Conservation (phyloP, 2,113 vertebrate genomes). For the Phoxinus phoxinus region DNA sequence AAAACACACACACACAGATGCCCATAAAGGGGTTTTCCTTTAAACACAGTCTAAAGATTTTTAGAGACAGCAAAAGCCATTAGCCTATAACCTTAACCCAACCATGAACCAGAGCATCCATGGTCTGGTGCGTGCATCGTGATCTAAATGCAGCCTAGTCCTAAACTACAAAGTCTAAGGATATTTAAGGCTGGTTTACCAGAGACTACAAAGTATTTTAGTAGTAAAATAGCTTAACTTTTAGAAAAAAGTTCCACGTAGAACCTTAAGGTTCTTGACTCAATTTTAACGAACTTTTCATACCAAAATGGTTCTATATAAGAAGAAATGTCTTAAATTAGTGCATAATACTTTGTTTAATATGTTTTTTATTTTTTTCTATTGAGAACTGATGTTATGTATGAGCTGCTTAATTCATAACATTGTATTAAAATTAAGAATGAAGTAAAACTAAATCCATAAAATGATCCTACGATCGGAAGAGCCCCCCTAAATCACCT, state of each 20-base stretch:
- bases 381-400: no score
- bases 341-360: no score
- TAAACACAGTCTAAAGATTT: slow-evolving; percentile 25
- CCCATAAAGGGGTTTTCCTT: slow-evolving; percentile 8
- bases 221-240: background rate
- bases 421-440: no score
- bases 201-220: background rate
- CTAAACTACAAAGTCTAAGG: background rate
- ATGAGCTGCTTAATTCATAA: no score
- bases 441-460: no score
- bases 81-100: slow-evolving; percentile 32
- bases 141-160: background rate
- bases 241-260: no score
- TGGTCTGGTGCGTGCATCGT: background rate
- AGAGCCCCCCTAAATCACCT: background rate
- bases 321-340: no score
- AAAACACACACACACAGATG: background rate
- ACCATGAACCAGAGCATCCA: slow-evolving; percentile 10
- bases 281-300: no score
- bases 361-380: no score
- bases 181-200: background rate
- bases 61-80: slow-evolving; percentile 16
- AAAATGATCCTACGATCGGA: no score
- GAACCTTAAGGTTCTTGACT: no score
- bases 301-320: no score